Percentiles rank a stretch among this genome's conserved stretches.
Conservation (phyloP, 2,113 vertebrate species). For the Trochalopteron elliotii region DNA sequence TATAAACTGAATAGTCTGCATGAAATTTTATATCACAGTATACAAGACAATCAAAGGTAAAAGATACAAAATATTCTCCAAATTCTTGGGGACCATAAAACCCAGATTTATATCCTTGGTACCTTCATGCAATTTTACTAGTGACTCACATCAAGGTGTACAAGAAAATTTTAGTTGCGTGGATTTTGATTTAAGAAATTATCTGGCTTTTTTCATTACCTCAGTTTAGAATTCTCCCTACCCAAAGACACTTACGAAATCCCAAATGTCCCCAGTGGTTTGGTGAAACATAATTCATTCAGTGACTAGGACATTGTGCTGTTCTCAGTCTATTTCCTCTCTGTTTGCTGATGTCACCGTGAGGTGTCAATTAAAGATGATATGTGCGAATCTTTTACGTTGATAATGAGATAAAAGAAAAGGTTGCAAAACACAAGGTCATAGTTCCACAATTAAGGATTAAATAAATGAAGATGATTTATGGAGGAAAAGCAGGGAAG, state of each 20-base stretch:
- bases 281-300: slow-evolving; percentile 24
- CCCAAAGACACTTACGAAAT: neutral
- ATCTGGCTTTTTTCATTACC: neutral
- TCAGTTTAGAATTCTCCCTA: neutral
- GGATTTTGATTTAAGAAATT: neutral
- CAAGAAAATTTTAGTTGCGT: neutral
- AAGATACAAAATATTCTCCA: neutral
- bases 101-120: neutral
- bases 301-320: slow-evolving; percentile 21
- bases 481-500: slow-evolving; percentile 12
- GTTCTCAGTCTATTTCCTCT: slow-evolving; percentile 43
- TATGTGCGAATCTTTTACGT: slow-evolving; percentile 74
- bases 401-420: slow-evolving; percentile 69
- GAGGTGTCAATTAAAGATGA: slow-evolving; percentile 77
- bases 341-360: slow-evolving; percentile 70
- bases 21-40: neutral
- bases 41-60: neutral
- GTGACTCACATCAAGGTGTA: neutral
- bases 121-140: neutral
- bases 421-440: slow-evolving; percentile 66
- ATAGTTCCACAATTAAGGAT: slow-evolving; percentile 61
- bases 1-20: neutral
- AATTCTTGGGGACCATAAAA: neutral
- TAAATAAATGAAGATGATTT: slow-evolving; percentile 63
- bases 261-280: neutral